Base-by-base conservation (phyloP, 2,888 invertebrate species). In the Drosophila rubida region DNA sequence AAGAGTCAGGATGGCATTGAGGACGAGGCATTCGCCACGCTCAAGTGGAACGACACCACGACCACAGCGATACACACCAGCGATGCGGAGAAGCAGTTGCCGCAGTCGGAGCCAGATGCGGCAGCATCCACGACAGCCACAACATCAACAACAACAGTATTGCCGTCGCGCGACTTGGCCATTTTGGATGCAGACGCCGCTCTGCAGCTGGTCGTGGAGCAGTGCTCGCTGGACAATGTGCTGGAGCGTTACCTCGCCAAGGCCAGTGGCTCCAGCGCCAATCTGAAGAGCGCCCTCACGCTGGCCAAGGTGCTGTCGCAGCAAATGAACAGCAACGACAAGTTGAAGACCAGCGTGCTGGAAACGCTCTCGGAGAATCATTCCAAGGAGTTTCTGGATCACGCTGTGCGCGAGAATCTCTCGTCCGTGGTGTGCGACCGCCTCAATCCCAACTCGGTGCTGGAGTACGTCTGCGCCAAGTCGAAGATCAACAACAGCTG, bases 381-480 rank as follows among this genome's bases (percentile, higher is more conserved):
- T 68, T 90, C 92, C 5, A 90, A 90, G 54, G 91, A 92, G 27
- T 92, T 92, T 60, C 77, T 92, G 46, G 90, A 92, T 60, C 90
- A 91, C 72, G 91, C 92, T 0, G 82, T 92, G 5, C 91, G 91
- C 65, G 92, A 92, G 63, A 92, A 92, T 76, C 81, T 91, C 5
- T 90, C 90, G 0, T 89, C 90, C 2, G 89, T 88, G n/a, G 91
- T 92, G n/a, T 92, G 92, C 55, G 91, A 92, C 67, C 90, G 90
- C 6, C 82, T 92, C n/a, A 91, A 91, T 75, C 80, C 86, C 41
- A 89, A 87, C 72, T 89, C 91, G 0, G 88, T 92, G 41, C 79
- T 92, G 49, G 91, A 92, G 37, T 92, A 89, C 57, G 78, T 92
- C 5, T 90, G 88, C 30, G 91, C 89, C 68, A 91, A 92, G 72